Base-by-base conservation (phyloP, 2,113 vertebrate genomes). In the Egretta garzetta region DNA sequence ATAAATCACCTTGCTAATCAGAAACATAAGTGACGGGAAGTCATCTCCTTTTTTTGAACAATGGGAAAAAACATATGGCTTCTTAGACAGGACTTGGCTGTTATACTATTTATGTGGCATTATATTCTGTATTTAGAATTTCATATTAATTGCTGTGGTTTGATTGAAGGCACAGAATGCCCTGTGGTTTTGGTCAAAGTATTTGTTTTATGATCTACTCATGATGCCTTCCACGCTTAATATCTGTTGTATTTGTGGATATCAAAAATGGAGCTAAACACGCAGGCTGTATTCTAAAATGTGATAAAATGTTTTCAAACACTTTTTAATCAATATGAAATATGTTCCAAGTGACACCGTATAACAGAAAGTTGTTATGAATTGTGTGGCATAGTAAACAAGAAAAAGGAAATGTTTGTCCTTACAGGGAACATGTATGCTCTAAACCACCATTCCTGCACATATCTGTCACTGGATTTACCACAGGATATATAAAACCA, bases 1-100 rank as follows among this genome's bases (percentile, higher is more conserved):
- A 99, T 99, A 99, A 99, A 99, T 99, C 99, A 99, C 99, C 99
- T 99, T 99, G 99, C 99, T 99, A 99, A 99, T 99, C 99, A 99
- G 99, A 99, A 99, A 99, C 99, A 99, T 99, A 99, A 99, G 99
- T 99, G 99, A 99, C 99, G 99, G 98, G 98, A 98, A 99, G 99
- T 99, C 99, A 99, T 99, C 99, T 99, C 98, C 98, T 99, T 99
- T 99, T 98, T 99, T 99, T 99, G 98, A 99, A 99, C 99, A 99
- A 99, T 99, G 99, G 98, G 99, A 98, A 98, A 98, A 99, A 99
- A 99, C 99, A 99, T 99, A 99, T 99, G 99, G 99, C 99, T 99
- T 98, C 98, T 98, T 99, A 99, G 99, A 99, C 99, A 98, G 98
- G 98, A 98, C 98, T 98, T 99, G 98, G 98, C 98, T 98, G 98